These are phyloP conservation scores for Astyanax mexicanus DNA, from an alignment of 2,797 vertebrate genomes.

Conservation along the genomic window DNA sequence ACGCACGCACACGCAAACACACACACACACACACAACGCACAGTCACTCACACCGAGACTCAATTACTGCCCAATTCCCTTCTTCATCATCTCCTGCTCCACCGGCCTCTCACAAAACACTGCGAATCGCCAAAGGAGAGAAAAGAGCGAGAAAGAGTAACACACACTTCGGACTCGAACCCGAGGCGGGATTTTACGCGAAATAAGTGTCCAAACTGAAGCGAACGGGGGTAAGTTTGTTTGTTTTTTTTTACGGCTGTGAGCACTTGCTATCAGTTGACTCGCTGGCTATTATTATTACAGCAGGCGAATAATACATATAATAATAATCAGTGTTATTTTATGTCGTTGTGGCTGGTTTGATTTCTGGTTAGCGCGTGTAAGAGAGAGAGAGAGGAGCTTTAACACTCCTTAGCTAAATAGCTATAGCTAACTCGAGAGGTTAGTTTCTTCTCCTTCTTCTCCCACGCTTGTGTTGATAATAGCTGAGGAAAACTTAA, in stretches of 20 bases:
- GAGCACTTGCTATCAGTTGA: constrained; percentile 49
- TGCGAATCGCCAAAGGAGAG: constrained; percentile 76
- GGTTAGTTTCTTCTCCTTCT: no score
- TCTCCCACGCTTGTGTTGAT: no score
- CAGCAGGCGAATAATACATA: no score
- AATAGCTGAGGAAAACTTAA: no score
- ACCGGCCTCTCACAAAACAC: constrained; percentile 80
- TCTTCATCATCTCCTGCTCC: constrained; percentile 84
- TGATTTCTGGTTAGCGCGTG: no score
- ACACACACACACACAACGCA: constrained; percentile 61
- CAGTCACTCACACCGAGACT: constrained; percentile 78
- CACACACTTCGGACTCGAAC: constrained; percentile 69
- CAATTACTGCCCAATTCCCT: constrained; percentile 88
- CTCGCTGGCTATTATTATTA: no score
- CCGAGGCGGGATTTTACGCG: constrained; percentile 77
- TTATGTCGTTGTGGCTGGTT: no score
- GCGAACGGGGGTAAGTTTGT: constrained; percentile 77
- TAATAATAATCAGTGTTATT: no score
- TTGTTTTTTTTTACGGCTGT: constrained; percentile 64
- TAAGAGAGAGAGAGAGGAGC: no score
- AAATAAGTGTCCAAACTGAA: constrained; percentile 80
- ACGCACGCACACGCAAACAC: constrained; percentile 73
- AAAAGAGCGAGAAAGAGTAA: constrained; percentile 69
- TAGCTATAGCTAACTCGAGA: no score
- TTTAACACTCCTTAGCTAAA: no score